Percentiles rank a stretch among this genome's conserved stretches.
phyloP scores from a whole-genome alignment of 2,797 vertebrate genomes.

The Kryptopterus vitreolus region DNA sequence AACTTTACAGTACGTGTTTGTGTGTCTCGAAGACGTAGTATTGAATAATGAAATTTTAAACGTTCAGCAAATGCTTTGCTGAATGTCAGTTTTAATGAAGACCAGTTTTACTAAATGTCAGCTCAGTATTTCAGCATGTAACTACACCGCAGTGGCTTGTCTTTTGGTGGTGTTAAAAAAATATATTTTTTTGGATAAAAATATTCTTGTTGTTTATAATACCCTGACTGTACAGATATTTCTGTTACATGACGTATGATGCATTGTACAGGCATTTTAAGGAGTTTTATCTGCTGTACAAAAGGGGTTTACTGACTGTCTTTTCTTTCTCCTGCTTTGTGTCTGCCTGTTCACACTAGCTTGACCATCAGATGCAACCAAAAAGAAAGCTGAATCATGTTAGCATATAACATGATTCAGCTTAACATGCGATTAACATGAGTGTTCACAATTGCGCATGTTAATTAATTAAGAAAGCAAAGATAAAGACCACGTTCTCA shows the following conservation, averaged over 20 bases:
- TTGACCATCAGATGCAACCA: background rate
- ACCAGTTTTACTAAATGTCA: conserved; percentile 24
- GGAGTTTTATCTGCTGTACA: too few relatives aligned
- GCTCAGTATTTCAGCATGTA: background rate
- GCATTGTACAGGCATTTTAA: too few relatives aligned
- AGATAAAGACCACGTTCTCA: background rate
- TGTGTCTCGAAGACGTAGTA: background rate
- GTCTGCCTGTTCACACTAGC: background rate
- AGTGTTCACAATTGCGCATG: background rate
- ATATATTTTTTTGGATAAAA: background rate
- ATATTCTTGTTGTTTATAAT: background rate
- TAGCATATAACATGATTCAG: too few relatives aligned
- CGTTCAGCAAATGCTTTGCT: conserved; percentile 3
- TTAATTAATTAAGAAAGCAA: background rate
- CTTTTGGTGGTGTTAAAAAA: background rate
- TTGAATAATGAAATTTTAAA: conserved; percentile 9
- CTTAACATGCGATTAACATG: too few relatives aligned
- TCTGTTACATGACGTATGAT: too few relatives aligned
- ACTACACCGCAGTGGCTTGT: background rate
- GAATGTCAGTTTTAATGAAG: conserved; percentile 25
- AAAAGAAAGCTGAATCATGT: background rate
- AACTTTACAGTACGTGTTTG: background rate
- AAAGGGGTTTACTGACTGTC: too few relatives aligned
- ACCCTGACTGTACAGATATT: too few relatives aligned
- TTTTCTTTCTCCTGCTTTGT: background rate